Conservation (phyloP, 1,140 invertebrate genomes). For the Phocides pigmalion region DNA sequence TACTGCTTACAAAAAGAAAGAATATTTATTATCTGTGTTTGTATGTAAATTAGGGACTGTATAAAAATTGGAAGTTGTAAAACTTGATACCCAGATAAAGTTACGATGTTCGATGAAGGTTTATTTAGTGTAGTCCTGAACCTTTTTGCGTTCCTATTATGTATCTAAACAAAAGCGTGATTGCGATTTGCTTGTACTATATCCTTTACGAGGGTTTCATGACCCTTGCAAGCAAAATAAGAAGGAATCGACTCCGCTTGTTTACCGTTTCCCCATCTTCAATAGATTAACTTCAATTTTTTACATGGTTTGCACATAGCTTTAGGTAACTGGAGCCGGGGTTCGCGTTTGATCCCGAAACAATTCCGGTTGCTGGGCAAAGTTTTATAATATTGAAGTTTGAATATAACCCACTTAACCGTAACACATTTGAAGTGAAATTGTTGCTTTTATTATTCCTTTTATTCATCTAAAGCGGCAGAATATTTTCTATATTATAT, state of each 20-base stretch:
- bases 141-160: slow-evolving; percentile 10
- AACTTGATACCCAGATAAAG: slow-evolving; percentile 10
- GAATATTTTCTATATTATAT: neutral
- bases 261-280: slow-evolving; percentile 26
- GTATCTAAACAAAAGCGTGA: slow-evolving; percentile 26
- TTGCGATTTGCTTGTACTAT: slow-evolving; percentile 18
- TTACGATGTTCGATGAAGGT: slow-evolving; percentile 10
- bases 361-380: neutral
- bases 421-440: slow-evolving; percentile 2
- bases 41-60: slow-evolving; percentile 12
- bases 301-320: slow-evolving; percentile 22
- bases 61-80: slow-evolving; percentile 19
- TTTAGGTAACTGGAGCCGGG: neutral
- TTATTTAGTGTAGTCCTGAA: slow-evolving; percentile 25
- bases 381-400: slow-evolving; percentile 24
- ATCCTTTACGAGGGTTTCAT: slow-evolving; percentile 34
- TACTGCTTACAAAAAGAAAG: no score
- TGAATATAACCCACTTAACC: neutral
- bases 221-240: slow-evolving; percentile 18
- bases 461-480: neutral
- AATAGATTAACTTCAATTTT: slow-evolving; percentile 30
- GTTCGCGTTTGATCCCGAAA: slow-evolving; percentile 18
- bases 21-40: no score
- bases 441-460: slow-evolving; percentile 15
- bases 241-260: slow-evolving; percentile 2